These are phyloP conservation scores for Morphnarchus princeps DNA, from an alignment of 2,113 vertebrate genomes.

Conservation along the genomic window DNA sequence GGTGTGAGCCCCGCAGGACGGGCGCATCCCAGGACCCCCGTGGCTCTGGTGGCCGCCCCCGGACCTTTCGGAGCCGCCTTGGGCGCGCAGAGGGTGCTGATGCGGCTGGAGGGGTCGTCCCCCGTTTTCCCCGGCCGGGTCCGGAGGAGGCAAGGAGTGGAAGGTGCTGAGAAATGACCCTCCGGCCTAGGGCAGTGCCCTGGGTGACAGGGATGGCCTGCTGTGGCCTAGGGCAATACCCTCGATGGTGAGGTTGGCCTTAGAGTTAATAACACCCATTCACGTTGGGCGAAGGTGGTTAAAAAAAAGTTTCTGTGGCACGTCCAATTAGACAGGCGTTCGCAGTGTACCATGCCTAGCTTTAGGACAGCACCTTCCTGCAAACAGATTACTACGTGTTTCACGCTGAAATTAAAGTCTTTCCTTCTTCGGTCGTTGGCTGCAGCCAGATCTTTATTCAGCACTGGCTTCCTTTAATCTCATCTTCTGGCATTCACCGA, in stretches of 20 bases:
- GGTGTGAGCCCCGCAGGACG: not conserved
- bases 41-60: not conserved
- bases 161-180: not conserved
- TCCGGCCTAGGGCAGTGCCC: not conserved
- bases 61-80: not conserved
- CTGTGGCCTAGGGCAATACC: not conserved
- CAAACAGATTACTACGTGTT: rapidly evolving
- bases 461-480: not conserved
- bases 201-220: not conserved
- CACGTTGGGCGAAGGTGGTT: not conserved
- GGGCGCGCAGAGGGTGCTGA: not conserved
- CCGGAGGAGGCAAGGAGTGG: not conserved
- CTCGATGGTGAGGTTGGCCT: not conserved
- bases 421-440: not conserved
- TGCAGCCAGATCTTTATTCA: not conserved
- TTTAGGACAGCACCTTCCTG: not conserved
- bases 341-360: rapidly evolving
- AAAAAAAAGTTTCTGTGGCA: not conserved
- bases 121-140: too few species aligned
- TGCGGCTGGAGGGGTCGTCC: rapidly evolving
- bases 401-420: not conserved
- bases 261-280: rapidly evolving
- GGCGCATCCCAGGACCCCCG: not conserved
- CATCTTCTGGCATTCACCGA: not conserved
- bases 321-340: not conserved